phyloP scores from a whole-genome alignment of 2,797 vertebrate species.

The Premnoplex brunnescens region DNA sequence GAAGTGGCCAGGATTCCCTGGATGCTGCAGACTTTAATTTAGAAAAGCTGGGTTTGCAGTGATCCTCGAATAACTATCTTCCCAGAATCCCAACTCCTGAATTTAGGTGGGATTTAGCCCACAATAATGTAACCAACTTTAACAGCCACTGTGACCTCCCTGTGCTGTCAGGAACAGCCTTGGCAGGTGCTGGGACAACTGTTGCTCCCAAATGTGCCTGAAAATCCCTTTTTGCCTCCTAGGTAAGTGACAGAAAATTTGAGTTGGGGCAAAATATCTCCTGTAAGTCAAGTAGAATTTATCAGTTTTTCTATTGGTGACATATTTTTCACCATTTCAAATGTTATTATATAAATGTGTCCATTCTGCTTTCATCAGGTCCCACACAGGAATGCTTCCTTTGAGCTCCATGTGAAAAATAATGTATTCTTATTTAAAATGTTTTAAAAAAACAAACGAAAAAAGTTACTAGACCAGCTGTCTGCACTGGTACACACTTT shows the following conservation, averaged over 20 bases:
- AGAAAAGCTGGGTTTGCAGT: background rate
- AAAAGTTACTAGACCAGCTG: background rate
- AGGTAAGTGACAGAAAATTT: background rate
- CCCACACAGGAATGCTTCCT: background rate
- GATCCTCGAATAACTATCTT: background rate
- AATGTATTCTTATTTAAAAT: background rate
- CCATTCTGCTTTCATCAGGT: background rate
- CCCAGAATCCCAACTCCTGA: background rate
- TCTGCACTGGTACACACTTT: background rate
- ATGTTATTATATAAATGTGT: background rate
- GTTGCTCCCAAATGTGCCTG: background rate
- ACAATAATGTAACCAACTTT: background rate
- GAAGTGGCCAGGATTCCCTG: background rate
- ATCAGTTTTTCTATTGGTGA: background rate
- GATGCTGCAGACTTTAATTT: background rate
- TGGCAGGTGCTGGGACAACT: background rate
- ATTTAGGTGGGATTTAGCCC: background rate
- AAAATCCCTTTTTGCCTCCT: background rate
- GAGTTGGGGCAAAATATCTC: background rate
- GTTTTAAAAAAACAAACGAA: no score
- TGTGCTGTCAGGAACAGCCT: background rate
- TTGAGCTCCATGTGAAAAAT: background rate
- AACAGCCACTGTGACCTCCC: rapidly evolving
- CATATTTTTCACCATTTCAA: background rate
- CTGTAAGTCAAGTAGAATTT: background rate